Evolutionary conservation across 2,113 vertebrate species (phyloP).

Genomic region (Anas platyrhynchos): DNA sequence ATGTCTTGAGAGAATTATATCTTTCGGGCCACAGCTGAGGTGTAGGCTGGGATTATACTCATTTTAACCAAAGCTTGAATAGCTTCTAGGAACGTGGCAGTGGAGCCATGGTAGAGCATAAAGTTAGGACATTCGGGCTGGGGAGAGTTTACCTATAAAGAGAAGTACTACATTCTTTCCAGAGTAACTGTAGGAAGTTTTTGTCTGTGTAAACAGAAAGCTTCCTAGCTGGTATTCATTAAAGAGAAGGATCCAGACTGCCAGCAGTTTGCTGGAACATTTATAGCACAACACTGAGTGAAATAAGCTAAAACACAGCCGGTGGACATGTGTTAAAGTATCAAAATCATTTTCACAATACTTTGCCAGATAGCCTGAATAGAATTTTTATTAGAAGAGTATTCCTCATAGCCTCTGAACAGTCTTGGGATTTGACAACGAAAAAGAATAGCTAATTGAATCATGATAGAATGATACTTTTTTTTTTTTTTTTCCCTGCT

Average conservation of each 20-base stretch:
- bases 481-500: fast-evolving
- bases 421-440: not conserved
- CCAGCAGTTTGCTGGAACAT: not conserved
- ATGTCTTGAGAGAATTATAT: not conserved
- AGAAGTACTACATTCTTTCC: not conserved
- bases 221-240: not conserved
- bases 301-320: not conserved
- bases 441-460: not conserved
- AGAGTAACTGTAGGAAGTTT: not conserved
- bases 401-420: not conserved
- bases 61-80: not conserved
- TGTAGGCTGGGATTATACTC: not conserved
- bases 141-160: not conserved
- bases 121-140: not conserved
- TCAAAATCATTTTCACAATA: not conserved
- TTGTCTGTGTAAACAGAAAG: not conserved
- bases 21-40: not conserved
- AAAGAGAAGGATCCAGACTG: not conserved
- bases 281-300: not conserved
- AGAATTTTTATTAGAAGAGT: not conserved
- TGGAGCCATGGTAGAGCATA: not conserved
- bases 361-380: not conserved
- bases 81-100: not conserved
- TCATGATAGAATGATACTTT: not conserved
- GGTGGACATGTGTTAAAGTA: not conserved